These are phyloP conservation scores for Upupa epops DNA, from an alignment of 2,113 vertebrate genomes.

Conservation along the genomic window DNA sequence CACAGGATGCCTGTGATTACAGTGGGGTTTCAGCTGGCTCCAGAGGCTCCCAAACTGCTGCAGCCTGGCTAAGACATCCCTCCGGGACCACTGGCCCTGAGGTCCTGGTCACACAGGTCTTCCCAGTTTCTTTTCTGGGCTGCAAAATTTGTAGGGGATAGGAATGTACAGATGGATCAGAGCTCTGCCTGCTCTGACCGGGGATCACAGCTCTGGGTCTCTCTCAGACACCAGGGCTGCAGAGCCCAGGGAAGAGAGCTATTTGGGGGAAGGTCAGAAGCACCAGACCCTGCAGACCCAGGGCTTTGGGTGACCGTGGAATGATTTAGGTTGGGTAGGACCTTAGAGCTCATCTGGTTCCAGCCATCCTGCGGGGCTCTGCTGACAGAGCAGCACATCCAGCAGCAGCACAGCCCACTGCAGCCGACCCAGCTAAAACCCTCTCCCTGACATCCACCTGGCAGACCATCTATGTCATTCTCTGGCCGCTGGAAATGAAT, in stretches of 20 bases:
- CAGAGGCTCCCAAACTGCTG: not conserved
- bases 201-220: not conserved
- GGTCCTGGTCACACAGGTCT: accelerated
- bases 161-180: accelerated
- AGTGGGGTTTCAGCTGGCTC: not conserved
- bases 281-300: accelerated
- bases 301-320: not conserved
- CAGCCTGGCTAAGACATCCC: not conserved
- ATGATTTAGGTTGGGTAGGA: too few relatives aligned
- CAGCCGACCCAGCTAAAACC: not conserved
- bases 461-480: not conserved
- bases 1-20: not conserved
- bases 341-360: too few relatives aligned
- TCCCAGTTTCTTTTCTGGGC: not conserved
- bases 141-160: not conserved
- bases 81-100: too few relatives aligned
- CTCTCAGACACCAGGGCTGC: not conserved
- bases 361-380: too few relatives aligned
- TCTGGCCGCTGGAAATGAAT: not conserved
- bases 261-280: not conserved
- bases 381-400: not conserved
- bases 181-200: not conserved
- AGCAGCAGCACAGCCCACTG: not conserved
- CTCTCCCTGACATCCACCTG: not conserved
- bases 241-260: not conserved